These are phyloP conservation scores for Elegia similella DNA, from an alignment of 2,888 invertebrate species.

Conservation along the genomic window DNA sequence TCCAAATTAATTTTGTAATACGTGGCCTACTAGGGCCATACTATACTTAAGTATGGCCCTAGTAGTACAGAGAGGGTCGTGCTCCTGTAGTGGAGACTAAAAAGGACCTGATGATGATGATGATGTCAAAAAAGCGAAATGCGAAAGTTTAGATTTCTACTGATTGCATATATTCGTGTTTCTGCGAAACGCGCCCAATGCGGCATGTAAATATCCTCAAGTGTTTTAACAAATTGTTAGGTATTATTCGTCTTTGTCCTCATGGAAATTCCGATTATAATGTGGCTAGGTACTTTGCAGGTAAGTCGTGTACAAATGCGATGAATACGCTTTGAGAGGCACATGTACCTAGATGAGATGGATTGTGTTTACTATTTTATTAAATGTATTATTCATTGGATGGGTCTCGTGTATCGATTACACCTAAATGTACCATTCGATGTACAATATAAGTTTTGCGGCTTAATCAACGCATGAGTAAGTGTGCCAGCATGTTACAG, in stretches of 20 bases:
- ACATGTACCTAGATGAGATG: slow-evolving; percentile 44
- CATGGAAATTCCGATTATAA: slow-evolving; percentile 26
- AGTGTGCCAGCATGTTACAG: too few species aligned
- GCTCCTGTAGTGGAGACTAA: too few species aligned
- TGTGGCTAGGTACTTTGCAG: neutral
- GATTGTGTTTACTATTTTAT: slow-evolving; percentile 36
- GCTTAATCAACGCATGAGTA: too few species aligned
- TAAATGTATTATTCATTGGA: slow-evolving; percentile 50
- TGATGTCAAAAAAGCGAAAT: neutral
- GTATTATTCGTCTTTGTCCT: slow-evolving; percentile 10
- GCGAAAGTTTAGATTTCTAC: neutral
- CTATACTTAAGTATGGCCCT: too few species aligned
- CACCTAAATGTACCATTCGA: neutral
- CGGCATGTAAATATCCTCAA: neutral
- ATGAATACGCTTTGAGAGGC: slow-evolving; percentile 24
- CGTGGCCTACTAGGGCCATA: neutral
- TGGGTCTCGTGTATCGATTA: slow-evolving; percentile 21
- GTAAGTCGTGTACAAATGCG: slow-evolving; percentile 20
- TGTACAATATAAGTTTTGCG: neutral
- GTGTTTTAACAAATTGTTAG: neutral
- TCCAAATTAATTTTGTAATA: neutral
- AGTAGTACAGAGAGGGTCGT: too few species aligned
- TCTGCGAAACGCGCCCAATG: neutral
- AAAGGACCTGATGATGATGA: too few species aligned
- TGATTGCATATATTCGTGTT: neutral